Evolutionary conservation across 2,797 vertebrate genomes (phyloP), one percentile per base, ranked within the genome.

Genomic region (Adelosebastes latens): DNA sequence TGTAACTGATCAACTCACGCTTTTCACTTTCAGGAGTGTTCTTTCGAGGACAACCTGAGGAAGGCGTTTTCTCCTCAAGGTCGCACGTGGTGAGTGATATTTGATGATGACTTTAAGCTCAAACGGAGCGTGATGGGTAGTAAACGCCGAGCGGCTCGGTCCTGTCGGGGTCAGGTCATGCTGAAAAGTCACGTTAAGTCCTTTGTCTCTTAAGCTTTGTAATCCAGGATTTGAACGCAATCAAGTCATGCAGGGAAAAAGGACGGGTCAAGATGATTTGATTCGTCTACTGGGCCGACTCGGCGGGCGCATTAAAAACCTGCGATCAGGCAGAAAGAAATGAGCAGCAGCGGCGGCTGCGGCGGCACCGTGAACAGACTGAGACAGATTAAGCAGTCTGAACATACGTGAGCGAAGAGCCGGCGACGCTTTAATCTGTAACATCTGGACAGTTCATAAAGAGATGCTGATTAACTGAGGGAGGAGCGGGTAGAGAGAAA

Each of bases 211-310:
- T 65, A 65, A 65, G 34, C 62, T 65, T 42, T 65, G 24, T 42
- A 65, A 65, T 65, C 62, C 62, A 65, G 62, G 62, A 65, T 65
- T 65, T 65, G 14, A 65, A 65, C 62, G 10, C 62, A 65, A 65
- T 65, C 36, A 42, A 46, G 62, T 65, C 62, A 65, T 14, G 16
- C 22, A 65, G 36, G 34, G 77, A 91, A 82, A 92, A 88, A 86
- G 62, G 79, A 77, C 25, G 9, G 80, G 68, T 87, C 81, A 76
- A 83, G 56, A 72, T 84, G 75, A 85, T 87, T 88, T 87, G 82
- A 89, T 88, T 85, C 4, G 53, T 68, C n/a, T 4, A n/a, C 20
- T 2, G 58, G 60, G 58, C n/a, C 53, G 16, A 36, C 52, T 75
- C 31, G n/a, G 68, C 2, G 11, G 75, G 24, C 4, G 12, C 53